phyloP scores from a whole-genome alignment of 2,113 vertebrate genomes.

The Deroptyus accipitrinus region DNA sequence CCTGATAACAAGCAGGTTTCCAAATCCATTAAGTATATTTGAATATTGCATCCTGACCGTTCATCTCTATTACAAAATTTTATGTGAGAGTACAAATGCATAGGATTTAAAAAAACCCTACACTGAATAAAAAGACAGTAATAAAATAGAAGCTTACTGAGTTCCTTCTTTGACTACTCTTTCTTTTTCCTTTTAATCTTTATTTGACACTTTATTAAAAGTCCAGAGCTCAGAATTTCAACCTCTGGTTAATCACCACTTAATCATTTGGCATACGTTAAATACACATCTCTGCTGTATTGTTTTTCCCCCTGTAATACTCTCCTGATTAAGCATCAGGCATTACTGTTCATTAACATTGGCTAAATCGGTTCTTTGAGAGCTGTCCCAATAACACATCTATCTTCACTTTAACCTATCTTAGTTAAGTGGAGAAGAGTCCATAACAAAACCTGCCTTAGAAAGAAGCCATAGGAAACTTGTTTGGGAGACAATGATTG shows the following conservation, averaged over 20 bases:
- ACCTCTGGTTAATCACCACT: slow-evolving; percentile 21
- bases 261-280: slow-evolving; percentile 25
- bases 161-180: background rate
- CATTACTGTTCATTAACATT: background rate
- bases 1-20: background rate
- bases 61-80: background rate
- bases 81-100: background rate
- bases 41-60: background rate
- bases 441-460: background rate
- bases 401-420: background rate
- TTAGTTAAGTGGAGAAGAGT: background rate
- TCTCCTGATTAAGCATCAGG: slow-evolving; percentile 2
- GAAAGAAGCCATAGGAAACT: background rate
- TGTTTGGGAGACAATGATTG: background rate
- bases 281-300: slow-evolving; percentile 1
- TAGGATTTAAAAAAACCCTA: background rate
- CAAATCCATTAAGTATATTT: background rate
- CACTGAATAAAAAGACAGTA: background rate
- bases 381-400: background rate
- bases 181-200: slow-evolving; percentile 40
- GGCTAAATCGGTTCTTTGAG: background rate
- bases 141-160: background rate
- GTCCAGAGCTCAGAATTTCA: slow-evolving; percentile 33
- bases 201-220: slow-evolving; percentile 48
- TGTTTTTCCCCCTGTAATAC: background rate